A percentile compares a stretch with the other conserved stretches of the same genome.
These are phyloP conservation scores for Himalopsyche kuldschensis DNA, from an alignment of 2,888 invertebrate species.

Conservation along the genomic window DNA sequence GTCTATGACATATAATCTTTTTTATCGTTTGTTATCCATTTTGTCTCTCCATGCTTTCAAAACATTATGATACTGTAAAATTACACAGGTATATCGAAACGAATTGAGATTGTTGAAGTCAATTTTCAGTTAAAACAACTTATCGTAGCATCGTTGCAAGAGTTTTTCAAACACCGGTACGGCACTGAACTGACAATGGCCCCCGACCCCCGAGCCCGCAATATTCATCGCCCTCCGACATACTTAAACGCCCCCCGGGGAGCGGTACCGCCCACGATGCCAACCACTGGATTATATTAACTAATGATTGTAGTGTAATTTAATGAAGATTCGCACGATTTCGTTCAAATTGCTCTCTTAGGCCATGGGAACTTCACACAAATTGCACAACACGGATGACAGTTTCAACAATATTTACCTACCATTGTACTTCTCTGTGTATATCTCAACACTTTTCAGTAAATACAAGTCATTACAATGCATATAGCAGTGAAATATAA, in stretches of 20 bases:
- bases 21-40: no score
- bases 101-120: no score
- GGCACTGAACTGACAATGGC: conserved; percentile 5
- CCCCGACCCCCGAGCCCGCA: conserved; percentile 7
- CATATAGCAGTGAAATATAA: no score
- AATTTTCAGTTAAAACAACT: no score
- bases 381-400: not conserved
- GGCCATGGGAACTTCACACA: not conserved
- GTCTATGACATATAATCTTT: no score
- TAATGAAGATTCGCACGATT: conserved; percentile 1
- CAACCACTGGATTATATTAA: not conserved
- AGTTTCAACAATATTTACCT: not conserved
- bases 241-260: conserved; percentile 1
- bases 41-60: no score
- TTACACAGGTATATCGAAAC: no score
- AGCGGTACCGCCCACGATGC: conserved; percentile 1
- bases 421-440: no score
- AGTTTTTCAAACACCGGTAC: not conserved
- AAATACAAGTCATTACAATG: no score
- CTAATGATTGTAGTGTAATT: conserved; percentile 1
- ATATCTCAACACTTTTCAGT: no score
- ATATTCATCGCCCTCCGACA: conserved; percentile 1
- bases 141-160: no score
- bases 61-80: no score
- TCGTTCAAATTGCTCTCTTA: not conserved